Evolutionary conservation across 2,797 vertebrate species (phyloP), one percentile per base, ranked within the genome.

Genomic region (Pangasius krempfi): DNA sequence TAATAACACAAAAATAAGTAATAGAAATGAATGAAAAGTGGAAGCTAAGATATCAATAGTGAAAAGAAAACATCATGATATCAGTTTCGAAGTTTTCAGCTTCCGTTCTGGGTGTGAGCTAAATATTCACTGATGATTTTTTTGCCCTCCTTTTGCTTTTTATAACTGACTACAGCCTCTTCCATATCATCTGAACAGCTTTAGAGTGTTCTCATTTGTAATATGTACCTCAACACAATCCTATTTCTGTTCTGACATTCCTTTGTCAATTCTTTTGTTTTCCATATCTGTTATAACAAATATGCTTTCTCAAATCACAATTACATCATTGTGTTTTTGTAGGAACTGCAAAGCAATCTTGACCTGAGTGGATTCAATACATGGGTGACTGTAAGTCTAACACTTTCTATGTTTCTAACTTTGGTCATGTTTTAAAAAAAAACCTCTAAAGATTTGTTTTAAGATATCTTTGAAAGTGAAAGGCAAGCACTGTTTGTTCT

Each of bases 351-450:
- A 64, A 85, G 88, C 64, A 93, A 98, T 40, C 94, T 96, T 2
- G 95, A 97, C 10, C 94, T 96, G 83, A 92, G 95, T 7, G 92
- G 94, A 56, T 98, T 99, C 95, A 95, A 94, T 92, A 93, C 94
- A 0, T 98, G 97, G 97, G 92, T 97, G 25, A 92, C 92, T 1
- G 98, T 99, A 94, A 98, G 97, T 97, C 93, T 27, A 86, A 37
- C 7, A 27, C 40, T 62, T 47, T 64, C 64, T 22, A 85, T 25
- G n/a, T 44, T 84, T 20, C 18, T 47, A 60, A 44, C 73, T 47
- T 27, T 50, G 33, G 20, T 73, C 20, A 73, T 40, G 37, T 73
- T 9, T 20, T 73, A 22, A 72, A 72, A 40, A 72, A 9, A n/a
- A 73, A 3, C 3, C 7, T 40, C 37, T 10, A 76, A n/a, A 78